phyloP scores from a whole-genome alignment of 2,888 invertebrate species.

The Neria commutata region DNA sequence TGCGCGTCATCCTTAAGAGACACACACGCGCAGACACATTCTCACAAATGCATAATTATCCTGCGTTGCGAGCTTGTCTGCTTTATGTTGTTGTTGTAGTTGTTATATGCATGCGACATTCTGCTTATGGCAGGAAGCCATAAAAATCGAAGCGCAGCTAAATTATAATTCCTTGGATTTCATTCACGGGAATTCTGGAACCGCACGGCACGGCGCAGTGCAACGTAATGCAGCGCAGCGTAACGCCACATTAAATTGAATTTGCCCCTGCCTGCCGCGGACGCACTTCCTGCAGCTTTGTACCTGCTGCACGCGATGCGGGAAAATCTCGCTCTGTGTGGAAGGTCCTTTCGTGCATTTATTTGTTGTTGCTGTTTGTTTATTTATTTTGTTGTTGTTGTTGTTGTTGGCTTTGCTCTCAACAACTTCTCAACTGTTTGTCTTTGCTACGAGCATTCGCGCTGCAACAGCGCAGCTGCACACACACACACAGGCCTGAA shows the following conservation, averaged over 20 bases:
- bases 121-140: constrained; percentile 60
- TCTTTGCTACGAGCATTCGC: too few species aligned
- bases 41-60: too few species aligned
- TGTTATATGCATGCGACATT: constrained; percentile 36
- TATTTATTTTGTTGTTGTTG: too few species aligned
- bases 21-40: too few species aligned
- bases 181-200: constrained; percentile 46
- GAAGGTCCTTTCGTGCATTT: not conserved
- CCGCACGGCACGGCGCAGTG: constrained; percentile 21
- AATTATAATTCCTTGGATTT: constrained; percentile 50
- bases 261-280: not conserved
- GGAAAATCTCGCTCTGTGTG: too few species aligned
- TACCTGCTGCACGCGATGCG: not conserved
- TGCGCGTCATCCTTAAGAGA: too few species aligned
- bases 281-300: not conserved
- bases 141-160: constrained; percentile 48
- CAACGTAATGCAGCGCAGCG: constrained; percentile 16
- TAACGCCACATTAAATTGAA: not conserved
- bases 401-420: too few species aligned
- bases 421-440: too few species aligned
- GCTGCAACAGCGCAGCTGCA: too few species aligned
- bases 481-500: too few species aligned
- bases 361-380: not conserved
- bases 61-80: not conserved
- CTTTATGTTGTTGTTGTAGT: constrained; percentile 9